Evolutionary conservation across 2,888 invertebrate species (phyloP), one percentile per base, ranked within the genome.

Genomic region (Stenoptilia bipunctidactyla): DNA sequence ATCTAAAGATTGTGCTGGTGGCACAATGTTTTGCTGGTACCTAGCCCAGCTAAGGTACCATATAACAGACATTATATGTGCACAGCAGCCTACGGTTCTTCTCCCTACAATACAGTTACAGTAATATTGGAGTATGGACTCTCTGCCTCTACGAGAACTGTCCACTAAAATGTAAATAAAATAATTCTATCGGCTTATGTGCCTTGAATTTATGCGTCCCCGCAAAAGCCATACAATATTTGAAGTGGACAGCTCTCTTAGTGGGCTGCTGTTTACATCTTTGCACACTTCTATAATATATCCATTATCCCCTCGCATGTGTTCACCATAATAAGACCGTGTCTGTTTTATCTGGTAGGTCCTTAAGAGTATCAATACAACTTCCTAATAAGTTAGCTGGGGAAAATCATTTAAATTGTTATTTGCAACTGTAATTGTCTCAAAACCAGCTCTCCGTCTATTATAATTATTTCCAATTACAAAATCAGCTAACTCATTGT

Each of bases 331-430:
- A 37, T 46, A 46, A 12, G 48, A 46, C 1, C 40, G 40, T 30
- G 46, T 41, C 41, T 46, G 45, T 9, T 37, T 40, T 8, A 44
- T 30, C 33, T 42, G 44, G 33, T 46, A 43, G 1, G 45, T 45
- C 10, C 46, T 43, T 14, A 43, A 38, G 13, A 41, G 14, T n/a
- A 41, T 13, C 4, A 45, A 25, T 12, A 47, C 36, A 30, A 45
- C 37, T 15, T 41, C 39, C 15, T n/a, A 14, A 15, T 30, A 34
- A n/a, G n/a, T n/a, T n/a, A n/a, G n/a, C n/a, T n/a, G n/a, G n/a
- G n/a, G n/a, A n/a, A n/a, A n/a, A n/a, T 37, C 27, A 15, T 15
- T 27, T 15, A 39, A 15, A 13, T 20, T 35, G 20, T 27, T 8
- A 34, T 34, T 34, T 6, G 25, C 12, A 27, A 14, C 27, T 10